These are phyloP conservation scores for Phortica okadai DNA, from an alignment of 2,888 invertebrate species.

Conservation along the genomic window DNA sequence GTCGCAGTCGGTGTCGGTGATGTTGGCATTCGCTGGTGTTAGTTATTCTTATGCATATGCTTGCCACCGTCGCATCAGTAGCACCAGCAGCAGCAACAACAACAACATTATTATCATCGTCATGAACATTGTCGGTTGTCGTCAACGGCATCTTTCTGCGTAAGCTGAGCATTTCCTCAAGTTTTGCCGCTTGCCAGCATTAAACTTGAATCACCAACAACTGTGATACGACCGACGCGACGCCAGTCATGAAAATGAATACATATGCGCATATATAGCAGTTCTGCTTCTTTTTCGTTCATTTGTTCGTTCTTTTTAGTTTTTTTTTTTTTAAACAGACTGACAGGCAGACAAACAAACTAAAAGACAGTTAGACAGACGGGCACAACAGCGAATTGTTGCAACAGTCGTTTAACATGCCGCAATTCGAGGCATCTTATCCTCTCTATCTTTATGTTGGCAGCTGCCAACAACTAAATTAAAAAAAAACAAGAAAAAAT, in stretches of 20 bases:
- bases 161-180: slow-evolving; percentile 40
- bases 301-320: background rate
- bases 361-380: slow-evolving; percentile 10
- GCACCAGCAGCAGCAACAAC: background rate
- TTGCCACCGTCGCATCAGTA: slow-evolving; percentile 35
- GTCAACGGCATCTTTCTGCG: slow-evolving; percentile 11
- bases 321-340: background rate
- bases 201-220: slow-evolving; percentile 15
- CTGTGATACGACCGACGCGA: background rate
- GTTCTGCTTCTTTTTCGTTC: background rate
- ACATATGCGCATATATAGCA: background rate
- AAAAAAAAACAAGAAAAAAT: slow-evolving; percentile 1
- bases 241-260: slow-evolving; percentile 10
- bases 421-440: slow-evolving; percentile 5
- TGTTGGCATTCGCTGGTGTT: background rate
- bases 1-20: background rate
- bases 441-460: slow-evolving; percentile 15
- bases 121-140: background rate
- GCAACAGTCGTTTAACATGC: background rate
- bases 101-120: slow-evolving; percentile 43
- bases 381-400: background rate
- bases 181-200: slow-evolving; percentile 34
- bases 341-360: slow-evolving; percentile 25
- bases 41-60: slow-evolving; percentile 5
- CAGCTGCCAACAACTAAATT: slow-evolving; percentile 35